Conservation (phyloP, 2,888 invertebrate species). For the Acanthococcus lagerstroemiae region DNA sequence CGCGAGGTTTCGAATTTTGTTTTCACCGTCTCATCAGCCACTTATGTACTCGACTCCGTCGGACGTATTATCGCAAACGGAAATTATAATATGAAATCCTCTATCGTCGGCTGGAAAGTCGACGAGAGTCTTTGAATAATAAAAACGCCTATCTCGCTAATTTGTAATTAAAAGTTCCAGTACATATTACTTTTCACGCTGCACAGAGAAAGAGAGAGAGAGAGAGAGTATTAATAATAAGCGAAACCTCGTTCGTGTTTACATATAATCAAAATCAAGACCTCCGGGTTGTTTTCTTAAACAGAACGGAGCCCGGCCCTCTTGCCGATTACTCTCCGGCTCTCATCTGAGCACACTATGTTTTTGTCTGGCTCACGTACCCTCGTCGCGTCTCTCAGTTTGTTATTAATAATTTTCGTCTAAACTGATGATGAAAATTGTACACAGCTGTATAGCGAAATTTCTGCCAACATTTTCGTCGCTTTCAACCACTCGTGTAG, state of each 20-base stretch:
- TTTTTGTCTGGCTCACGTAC: not conserved
- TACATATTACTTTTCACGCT: not conserved
- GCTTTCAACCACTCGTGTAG: no score
- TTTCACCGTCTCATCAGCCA: no score
- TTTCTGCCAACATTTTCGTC: no score
- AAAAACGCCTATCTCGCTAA: not conserved
- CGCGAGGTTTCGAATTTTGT: no score
- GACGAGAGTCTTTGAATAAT: not conserved
- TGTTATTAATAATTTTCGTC: not conserved
- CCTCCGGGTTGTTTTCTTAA: constrained; percentile 19
- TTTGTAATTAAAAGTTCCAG: not conserved
- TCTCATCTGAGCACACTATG: not conserved
- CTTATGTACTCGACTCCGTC: no score
- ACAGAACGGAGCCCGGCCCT: not conserved
- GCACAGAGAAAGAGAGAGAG: no score
- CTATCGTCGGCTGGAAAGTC: no score
- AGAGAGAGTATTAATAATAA: constrained; percentile 9
- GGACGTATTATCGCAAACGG: no score
- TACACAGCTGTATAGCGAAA: no score
- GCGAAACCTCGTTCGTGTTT: constrained; percentile 18
- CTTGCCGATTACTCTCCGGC: not conserved
- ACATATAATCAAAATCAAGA: constrained; percentile 22
- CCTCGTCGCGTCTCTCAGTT: not conserved
- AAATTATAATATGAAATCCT: no score
- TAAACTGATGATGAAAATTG: not conserved